Conservation (phyloP, 53 echinoderm and acorn worm species). For the Mesocentrotus franciscanus region DNA sequence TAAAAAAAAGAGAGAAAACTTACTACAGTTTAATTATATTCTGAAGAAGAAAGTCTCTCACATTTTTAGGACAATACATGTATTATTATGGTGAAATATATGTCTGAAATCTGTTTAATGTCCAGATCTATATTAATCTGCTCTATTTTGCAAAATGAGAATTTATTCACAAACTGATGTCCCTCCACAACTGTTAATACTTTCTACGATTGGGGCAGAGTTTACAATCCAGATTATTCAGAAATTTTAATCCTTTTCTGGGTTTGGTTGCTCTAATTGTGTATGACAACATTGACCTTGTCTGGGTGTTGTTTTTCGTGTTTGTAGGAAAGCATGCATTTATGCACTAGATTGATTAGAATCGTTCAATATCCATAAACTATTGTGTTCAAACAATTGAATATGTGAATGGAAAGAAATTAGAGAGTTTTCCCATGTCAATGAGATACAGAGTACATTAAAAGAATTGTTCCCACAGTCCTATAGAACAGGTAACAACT, state of each 20-base stretch:
- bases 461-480: too few species aligned
- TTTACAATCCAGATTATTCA: background rate
- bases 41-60: background rate
- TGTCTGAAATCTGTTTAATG: background rate
- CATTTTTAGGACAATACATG: background rate
- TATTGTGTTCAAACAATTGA: background rate
- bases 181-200: background rate
- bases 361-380: background rate
- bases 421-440: background rate
- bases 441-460: too few species aligned
- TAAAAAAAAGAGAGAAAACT: background rate
- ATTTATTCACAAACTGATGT: background rate
- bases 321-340: background rate
- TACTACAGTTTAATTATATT: background rate
- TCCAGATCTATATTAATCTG: background rate
- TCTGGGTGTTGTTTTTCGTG: background rate
- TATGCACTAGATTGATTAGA: background rate
- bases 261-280: background rate
- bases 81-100: background rate
- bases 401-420: background rate
- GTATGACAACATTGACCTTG: slow-evolving; percentile 15
- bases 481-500: too few species aligned
- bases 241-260: background rate
- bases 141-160: background rate
- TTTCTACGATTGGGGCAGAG: background rate